These are phyloP conservation scores for Anthopleura sola DNA, from an alignment of 64 coral and sea anemone species.

Conservation along the genomic window DNA sequence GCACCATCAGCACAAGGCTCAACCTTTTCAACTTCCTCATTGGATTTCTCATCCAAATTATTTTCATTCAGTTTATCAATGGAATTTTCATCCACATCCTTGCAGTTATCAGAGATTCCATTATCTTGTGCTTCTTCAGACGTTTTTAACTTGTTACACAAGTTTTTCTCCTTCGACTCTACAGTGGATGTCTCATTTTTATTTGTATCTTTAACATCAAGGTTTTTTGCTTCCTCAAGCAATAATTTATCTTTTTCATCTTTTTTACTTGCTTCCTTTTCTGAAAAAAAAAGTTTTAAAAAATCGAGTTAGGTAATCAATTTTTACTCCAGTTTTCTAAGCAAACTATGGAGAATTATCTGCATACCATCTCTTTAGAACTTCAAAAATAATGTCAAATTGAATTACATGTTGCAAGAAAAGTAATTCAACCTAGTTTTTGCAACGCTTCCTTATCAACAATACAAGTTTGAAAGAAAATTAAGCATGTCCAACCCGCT, in stretches of 20 bases:
- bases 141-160: background rate
- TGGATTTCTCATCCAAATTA: background rate
- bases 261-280: background rate
- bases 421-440: too few species aligned
- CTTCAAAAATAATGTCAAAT: too few species aligned
- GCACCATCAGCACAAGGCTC: background rate
- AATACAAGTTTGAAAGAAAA: too few species aligned
- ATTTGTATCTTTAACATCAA: background rate
- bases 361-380: too few species aligned
- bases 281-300: background rate
- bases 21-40: background rate
- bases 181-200: background rate
- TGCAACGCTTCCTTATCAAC: too few species aligned
- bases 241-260: background rate
- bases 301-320: background rate
- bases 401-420: too few species aligned
- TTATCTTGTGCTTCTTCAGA: background rate
- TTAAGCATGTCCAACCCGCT: too few species aligned
- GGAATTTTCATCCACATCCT: background rate
- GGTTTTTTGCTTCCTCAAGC: background rate
- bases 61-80: background rate
- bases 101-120: background rate
- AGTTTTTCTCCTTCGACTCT: background rate
- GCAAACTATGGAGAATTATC: too few species aligned
- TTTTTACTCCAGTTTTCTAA: too few species aligned